Percentiles rank a stretch among this genome's conserved stretches.
phyloP scores from a whole-genome alignment of 2,113 vertebrate species.

The Nothobranchius furzeri region DNA sequence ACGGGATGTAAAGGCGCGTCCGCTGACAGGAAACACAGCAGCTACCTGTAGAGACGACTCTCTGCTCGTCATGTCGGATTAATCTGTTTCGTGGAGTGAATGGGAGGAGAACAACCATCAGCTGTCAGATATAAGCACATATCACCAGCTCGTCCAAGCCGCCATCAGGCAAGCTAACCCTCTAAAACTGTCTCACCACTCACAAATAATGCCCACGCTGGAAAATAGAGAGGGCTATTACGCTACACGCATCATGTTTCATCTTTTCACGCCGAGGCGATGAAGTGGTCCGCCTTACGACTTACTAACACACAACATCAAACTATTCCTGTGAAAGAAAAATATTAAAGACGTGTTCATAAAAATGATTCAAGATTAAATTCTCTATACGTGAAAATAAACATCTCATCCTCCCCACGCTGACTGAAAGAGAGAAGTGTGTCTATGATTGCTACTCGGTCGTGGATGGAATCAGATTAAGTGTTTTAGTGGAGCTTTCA shows the following conservation, averaged over 20 bases:
- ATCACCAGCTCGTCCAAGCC: slow-evolving; percentile 50
- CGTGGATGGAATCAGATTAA: slow-evolving; percentile 26
- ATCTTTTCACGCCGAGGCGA: slow-evolving; percentile 60
- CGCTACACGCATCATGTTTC: slow-evolving; percentile 58
- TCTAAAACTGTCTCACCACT: slow-evolving; percentile 70
- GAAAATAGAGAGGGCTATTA: slow-evolving; percentile 64
- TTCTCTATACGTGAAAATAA: slow-evolving; percentile 45
- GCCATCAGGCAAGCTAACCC: slow-evolving; percentile 57
- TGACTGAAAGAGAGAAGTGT: slow-evolving; percentile 4
- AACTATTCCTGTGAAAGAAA: slow-evolving; percentile 34
- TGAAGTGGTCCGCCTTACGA: slow-evolving; percentile 49
- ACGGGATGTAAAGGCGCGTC: slow-evolving; percentile 3
- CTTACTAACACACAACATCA: slow-evolving; percentile 56
- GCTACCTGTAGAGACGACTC: slow-evolving; percentile 20
- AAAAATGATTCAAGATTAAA: slow-evolving; percentile 57
- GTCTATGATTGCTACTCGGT: slow-evolving; percentile 22
- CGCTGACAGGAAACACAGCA: slow-evolving; percentile 23
- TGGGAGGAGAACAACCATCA: slow-evolving; percentile 43
- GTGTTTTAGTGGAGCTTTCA: slow-evolving; percentile 21
- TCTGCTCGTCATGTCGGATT: slow-evolving; percentile 20
- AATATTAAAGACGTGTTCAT: slow-evolving; percentile 34
- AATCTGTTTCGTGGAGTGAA: slow-evolving; percentile 31
- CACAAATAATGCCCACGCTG: slow-evolving; percentile 66
- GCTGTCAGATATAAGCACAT: slow-evolving; percentile 67
- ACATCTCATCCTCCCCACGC: slow-evolving; percentile 21